Conservation (phyloP, 2,888 invertebrate genomes). For the Tipula confusa region DNA sequence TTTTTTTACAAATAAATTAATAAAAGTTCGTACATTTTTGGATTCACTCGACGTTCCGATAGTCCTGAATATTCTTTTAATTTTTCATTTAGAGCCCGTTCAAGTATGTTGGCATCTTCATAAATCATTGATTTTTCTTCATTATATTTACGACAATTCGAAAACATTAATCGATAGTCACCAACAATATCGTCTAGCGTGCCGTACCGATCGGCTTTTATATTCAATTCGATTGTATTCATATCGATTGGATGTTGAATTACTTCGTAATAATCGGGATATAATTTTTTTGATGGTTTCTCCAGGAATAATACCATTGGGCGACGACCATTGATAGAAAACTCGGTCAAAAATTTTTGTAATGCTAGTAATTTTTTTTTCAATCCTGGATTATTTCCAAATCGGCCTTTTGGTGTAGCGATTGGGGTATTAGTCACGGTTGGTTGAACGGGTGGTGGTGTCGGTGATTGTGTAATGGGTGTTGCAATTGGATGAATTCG, state of each 20-base stretch:
- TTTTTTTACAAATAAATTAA: too few relatives aligned
- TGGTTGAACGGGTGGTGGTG: constrained; percentile 37
- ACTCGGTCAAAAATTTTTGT: constrained; percentile 70
- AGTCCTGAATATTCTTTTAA: constrained; percentile 68
- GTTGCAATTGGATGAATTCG: constrained; percentile 38
- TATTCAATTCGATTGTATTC: constrained; percentile 87
- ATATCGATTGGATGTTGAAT: constrained; percentile 93
- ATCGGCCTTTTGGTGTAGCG: constrained; percentile 43
- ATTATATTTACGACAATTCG: constrained; percentile 94
- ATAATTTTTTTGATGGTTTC: constrained; percentile 89
- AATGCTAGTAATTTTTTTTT: constrained; percentile 77
- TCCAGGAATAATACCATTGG: constrained; percentile 93
- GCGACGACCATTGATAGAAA: constrained; percentile 70
- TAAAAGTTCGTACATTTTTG: constrained; percentile 42
- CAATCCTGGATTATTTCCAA: constrained; percentile 48
- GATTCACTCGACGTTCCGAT: constrained; percentile 46
- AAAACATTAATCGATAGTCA: constrained; percentile 92
- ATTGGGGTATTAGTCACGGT: constrained; percentile 31
- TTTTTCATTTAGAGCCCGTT: constrained; percentile 78
- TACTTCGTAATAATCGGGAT: constrained; percentile 93
- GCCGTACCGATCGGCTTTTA: constrained; percentile 78
- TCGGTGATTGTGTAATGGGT: constrained; percentile 29
- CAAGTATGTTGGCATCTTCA: constrained; percentile 86
- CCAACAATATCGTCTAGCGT: constrained; percentile 79
- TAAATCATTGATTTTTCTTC: constrained; percentile 94